phyloP scores from a whole-genome alignment of 1,140 invertebrate species.

The Aphaenogaster ashmeadi region DNA sequence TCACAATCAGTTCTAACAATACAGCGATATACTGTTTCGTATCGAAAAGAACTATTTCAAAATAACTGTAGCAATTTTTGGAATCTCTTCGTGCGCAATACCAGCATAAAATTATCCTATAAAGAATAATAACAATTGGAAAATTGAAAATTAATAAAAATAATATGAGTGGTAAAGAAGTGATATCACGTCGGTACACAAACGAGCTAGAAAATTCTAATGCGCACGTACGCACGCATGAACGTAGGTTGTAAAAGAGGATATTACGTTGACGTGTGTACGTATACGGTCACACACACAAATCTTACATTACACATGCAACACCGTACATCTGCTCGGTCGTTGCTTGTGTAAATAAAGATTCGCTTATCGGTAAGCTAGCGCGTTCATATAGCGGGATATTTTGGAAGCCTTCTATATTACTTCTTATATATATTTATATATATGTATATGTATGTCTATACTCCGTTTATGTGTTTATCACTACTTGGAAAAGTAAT shows the following conservation, averaged over 20 bases:
- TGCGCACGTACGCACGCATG: not conserved
- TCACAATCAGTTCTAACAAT: not conserved
- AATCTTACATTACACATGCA: constrained; percentile 71
- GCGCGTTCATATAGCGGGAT: constrained; percentile 64
- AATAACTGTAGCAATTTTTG: not conserved
- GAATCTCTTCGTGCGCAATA: not conserved
- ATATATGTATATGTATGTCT: not conserved
- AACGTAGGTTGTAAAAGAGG: constrained; percentile 66
- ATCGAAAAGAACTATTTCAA: not conserved
- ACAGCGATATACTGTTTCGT: not conserved
- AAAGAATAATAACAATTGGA: not conserved
- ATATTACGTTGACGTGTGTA: constrained; percentile 67
- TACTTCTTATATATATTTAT: constrained; percentile 17
- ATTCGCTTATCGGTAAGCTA: constrained; percentile 74
- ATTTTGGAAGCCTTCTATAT: constrained; percentile 69
- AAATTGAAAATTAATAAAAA: not conserved
- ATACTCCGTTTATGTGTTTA: not conserved
- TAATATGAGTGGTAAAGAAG: not conserved
- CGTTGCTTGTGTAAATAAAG: constrained; percentile 78
- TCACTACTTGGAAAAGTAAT: not conserved
- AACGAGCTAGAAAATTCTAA: constrained; percentile 25
- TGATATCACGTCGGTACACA: not conserved
- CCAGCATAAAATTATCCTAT: not conserved
- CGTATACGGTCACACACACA: constrained; percentile 34
- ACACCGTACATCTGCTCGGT: constrained; percentile 75